Evolutionary conservation across 2,888 invertebrate species (phyloP).

Genomic region (Leucania comma): DNA sequence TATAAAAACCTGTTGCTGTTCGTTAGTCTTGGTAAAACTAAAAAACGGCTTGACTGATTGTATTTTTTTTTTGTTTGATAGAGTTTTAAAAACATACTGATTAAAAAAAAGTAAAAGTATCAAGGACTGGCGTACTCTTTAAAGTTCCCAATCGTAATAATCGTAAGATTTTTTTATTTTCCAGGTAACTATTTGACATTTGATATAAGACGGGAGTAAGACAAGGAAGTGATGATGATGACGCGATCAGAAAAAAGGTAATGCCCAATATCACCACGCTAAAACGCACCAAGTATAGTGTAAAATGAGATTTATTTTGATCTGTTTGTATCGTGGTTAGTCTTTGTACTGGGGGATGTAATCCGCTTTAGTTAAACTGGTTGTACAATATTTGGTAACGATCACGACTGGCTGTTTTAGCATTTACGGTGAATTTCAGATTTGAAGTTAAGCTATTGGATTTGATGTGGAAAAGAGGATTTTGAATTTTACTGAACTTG

Average conservation of each 20-base stretch:
- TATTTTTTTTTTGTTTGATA: too few species aligned
- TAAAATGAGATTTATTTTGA: slow-evolving; percentile 10
- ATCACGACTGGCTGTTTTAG: slow-evolving; percentile 13
- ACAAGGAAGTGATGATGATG: too few species aligned
- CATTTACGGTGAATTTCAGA: slow-evolving; percentile 6
- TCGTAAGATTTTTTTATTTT: too few species aligned
- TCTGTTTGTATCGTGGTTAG: slow-evolving; percentile 11
- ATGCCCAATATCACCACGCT: neutral
- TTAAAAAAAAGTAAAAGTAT: too few species aligned
- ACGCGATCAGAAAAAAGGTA: neutral
- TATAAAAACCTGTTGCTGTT: too few species aligned
- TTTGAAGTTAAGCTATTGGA: slow-evolving; percentile 3
- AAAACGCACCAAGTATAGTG: neutral
- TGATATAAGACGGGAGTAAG: too few species aligned
- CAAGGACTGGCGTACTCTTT: too few species aligned
- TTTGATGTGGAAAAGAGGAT: neutral
- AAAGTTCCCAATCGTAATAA: too few species aligned
- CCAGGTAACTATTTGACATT: too few species aligned
- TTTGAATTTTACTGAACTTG: neutral
- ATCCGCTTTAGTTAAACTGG: slow-evolving; percentile 24
- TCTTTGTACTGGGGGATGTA: neutral
- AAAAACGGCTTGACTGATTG: too few species aligned
- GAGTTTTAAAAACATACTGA: too few species aligned
- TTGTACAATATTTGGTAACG: slow-evolving; percentile 15
- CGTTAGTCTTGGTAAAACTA: too few species aligned